A percentile compares a stretch with the other conserved stretches of the same genome.
These are phyloP conservation scores for Ceratoteleas bidentatus DNA, from an alignment of 1,140 invertebrate genomes.

Conservation along the genomic window DNA sequence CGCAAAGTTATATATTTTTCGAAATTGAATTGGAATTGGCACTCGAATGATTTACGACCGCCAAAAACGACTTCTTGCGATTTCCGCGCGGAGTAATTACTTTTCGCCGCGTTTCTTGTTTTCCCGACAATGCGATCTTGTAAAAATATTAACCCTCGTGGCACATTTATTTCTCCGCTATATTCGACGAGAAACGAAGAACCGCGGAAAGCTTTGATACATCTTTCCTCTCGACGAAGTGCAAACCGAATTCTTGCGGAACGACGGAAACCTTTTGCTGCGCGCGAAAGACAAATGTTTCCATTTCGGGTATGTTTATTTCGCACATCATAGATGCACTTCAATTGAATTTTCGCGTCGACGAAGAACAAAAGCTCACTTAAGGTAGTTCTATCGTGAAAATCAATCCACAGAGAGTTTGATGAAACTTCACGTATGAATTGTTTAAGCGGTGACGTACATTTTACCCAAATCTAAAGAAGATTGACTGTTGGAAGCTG, in stretches of 20 bases:
- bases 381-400: too few relatives aligned
- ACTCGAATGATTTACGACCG: constrained; percentile 12
- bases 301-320: constrained; percentile 9
- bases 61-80: background rate
- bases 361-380: background rate
- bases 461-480: too few relatives aligned
- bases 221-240: constrained; percentile 25
- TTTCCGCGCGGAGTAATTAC: background rate
- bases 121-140: constrained; percentile 12
- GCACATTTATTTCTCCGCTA: constrained; percentile 9
- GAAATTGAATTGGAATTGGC: background rate
- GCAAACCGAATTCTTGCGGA: constrained; percentile 39
- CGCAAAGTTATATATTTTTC: background rate
- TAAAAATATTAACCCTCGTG: constrained; percentile 19
- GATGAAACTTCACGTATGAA: too few relatives aligned
- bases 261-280: constrained; percentile 18
- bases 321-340: constrained; percentile 19
- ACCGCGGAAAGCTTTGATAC: constrained; percentile 23
- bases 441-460: too few relatives aligned
- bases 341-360: constrained; percentile 12
- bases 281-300: constrained; percentile 20
- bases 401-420: too few relatives aligned
- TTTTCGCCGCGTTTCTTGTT: background rate
- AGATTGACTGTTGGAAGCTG: too few relatives aligned
- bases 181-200: constrained; percentile 3